A percentile compares a stretch with the other conserved stretches of the same genome.
phyloP scores from a whole-genome alignment of 2,888 invertebrate genomes.

The Perizoma flavofasciatum region DNA sequence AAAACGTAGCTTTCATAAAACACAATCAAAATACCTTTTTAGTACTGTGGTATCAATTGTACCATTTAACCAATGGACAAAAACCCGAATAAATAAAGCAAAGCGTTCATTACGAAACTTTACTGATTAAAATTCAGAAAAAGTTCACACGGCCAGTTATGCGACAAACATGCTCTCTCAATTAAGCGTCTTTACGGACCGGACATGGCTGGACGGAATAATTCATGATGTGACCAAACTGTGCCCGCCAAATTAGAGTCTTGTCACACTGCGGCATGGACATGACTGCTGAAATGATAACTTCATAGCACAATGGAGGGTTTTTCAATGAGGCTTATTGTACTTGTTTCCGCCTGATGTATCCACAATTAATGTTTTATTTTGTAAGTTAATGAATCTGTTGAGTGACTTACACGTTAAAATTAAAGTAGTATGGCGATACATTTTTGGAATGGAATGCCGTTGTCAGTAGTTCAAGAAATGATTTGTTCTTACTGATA shows the following conservation, averaged over 20 bases:
- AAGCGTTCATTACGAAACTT: slow-evolving; percentile 37
- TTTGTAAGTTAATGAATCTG: slow-evolving; percentile 2
- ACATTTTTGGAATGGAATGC: too few species aligned
- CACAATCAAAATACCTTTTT: slow-evolving; percentile 20
- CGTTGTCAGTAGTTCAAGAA: too few species aligned
- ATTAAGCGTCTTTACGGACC: slow-evolving; percentile 71
- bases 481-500: too few species aligned
- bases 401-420: slow-evolving; percentile 4
- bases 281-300: slow-evolving; percentile 38
- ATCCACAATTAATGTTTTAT: slow-evolving; percentile 10
- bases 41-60: slow-evolving; percentile 17
- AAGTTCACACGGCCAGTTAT: slow-evolving; percentile 69
- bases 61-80: slow-evolving; percentile 21
- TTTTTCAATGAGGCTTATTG: slow-evolving; percentile 18
- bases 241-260: slow-evolving; percentile 55
- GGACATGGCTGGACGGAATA: slow-evolving; percentile 68
- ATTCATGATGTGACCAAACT: slow-evolving; percentile 69
- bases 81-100: slow-evolving; percentile 36
- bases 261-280: slow-evolving; percentile 47
- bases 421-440: not conserved
- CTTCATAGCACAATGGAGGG: slow-evolving; percentile 31
- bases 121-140: slow-evolving; percentile 59
- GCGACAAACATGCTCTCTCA: slow-evolving; percentile 73
- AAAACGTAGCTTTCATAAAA: not conserved
- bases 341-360: slow-evolving; percentile 13